phyloP scores from a whole-genome alignment of 1,140 invertebrate genomes.

The Anastrepha ludens region DNA sequence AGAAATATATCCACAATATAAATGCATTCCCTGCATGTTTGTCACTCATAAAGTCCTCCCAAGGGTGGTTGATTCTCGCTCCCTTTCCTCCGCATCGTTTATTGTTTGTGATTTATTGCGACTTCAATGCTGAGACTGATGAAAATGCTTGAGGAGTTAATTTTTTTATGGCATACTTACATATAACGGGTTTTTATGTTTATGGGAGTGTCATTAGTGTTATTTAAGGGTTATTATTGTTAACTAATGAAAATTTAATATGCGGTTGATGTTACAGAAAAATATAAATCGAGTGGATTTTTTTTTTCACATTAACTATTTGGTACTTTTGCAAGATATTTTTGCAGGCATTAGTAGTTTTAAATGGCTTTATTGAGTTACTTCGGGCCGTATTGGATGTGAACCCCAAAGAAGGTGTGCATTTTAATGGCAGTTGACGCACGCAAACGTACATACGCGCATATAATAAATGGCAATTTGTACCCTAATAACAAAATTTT shows the following conservation, averaged over 20 bases:
- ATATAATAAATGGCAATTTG: too few species aligned
- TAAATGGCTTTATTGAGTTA: too few species aligned
- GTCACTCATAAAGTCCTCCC: slow-evolving; percentile 18
- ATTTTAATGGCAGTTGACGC: too few species aligned
- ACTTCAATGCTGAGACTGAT: background rate
- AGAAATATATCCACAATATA: background rate
- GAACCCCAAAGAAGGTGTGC: too few species aligned
- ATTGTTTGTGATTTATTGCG: slow-evolving; percentile 45
- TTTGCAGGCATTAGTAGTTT: too few species aligned
- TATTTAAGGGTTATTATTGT: slow-evolving; percentile 39
- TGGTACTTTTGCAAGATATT: too few species aligned
- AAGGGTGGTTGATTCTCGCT: background rate
- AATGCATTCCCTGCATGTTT: slow-evolving; percentile 37
- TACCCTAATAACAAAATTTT: too few species aligned
- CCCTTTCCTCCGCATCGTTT: background rate
- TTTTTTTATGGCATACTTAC: background rate
- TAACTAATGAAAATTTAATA: slow-evolving; percentile 42
- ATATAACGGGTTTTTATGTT: background rate
- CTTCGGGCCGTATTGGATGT: too few species aligned
- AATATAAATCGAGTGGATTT: background rate
- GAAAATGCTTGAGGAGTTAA: background rate
- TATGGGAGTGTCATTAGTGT: slow-evolving; percentile 4
- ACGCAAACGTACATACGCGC: too few species aligned
- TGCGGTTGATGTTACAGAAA: background rate
- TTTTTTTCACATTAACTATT: too few species aligned